Percentiles rank a stretch among this genome's conserved stretches.
Evolutionary conservation across 2,113 vertebrate species (phyloP).

Genomic region (Forbesichthys papilliferus): DNA sequence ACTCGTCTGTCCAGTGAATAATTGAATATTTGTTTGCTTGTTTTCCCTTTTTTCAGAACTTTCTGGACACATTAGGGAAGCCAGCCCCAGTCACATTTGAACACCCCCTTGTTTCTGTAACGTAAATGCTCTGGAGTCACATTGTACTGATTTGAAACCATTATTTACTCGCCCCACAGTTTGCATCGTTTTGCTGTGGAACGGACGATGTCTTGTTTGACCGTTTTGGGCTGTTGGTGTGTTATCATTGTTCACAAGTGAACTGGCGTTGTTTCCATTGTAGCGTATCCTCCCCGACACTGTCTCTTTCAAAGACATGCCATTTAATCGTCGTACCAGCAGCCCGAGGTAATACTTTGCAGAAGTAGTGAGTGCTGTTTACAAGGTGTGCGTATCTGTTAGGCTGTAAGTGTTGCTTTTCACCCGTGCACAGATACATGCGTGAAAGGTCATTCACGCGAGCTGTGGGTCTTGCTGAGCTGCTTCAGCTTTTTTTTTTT

Average conservation of each 20-base stretch:
- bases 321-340: background rate
- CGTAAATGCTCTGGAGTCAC: conserved; percentile 32
- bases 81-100: background rate
- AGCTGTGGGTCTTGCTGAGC: conserved; percentile 10
- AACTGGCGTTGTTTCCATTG: conserved; percentile 13
- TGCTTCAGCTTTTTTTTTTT: conserved; percentile 41
- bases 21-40: conserved; percentile 26
- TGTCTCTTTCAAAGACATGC: background rate
- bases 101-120: conserved; percentile 15
- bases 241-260: conserved; percentile 26
- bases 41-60: conserved; percentile 27
- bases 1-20: conserved; percentile 40
- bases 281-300: conserved; percentile 2
- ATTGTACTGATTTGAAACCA: conserved; percentile 33
- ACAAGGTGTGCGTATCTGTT: background rate
- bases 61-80: conserved; percentile 15
- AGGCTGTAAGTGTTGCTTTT: background rate
- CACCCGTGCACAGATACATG: conserved; percentile 21
- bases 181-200: conserved; percentile 2
- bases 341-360: background rate
- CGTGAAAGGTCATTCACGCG: conserved; percentile 4
- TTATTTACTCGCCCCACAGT: conserved; percentile 36
- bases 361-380: too few species aligned
- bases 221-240: conserved; percentile 34
- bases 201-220: conserved; percentile 31